A percentile compares a stretch with the other conserved stretches of the same genome.
Evolutionary conservation across 2,888 invertebrate species (phyloP).

Genomic region (Athetis lepigone): DNA sequence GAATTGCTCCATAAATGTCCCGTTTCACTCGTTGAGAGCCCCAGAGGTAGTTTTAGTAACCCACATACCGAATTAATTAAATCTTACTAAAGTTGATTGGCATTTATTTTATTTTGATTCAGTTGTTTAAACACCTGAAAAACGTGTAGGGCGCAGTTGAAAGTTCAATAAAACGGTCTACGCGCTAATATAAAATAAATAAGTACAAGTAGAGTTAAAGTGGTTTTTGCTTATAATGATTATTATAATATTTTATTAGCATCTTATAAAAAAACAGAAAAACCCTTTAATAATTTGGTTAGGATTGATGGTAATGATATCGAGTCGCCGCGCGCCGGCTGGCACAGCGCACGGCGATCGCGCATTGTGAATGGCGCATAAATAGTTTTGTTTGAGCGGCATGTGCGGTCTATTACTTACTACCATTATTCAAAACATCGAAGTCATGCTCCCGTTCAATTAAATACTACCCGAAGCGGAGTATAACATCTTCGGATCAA

Average conservation of each 20-base stretch:
- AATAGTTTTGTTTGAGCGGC: conserved; percentile 74
- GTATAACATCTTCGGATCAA: conserved; percentile 77
- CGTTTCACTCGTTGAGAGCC: not conserved
- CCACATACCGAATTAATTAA: not conserved
- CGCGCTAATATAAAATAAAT: too few species aligned
- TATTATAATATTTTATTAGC: not conserved
- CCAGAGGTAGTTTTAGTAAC: conserved; percentile 5
- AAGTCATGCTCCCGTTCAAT: conserved; percentile 85
- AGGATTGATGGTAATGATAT: conserved; percentile 39
- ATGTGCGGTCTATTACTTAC: conserved; percentile 82
- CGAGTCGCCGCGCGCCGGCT: conserved; percentile 44
- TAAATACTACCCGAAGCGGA: conserved; percentile 80
- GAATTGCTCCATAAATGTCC: not conserved
- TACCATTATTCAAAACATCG: conserved; percentile 85
- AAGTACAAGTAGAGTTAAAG: too few species aligned
- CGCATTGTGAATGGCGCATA: conserved; percentile 59
- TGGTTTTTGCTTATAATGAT: not conserved
- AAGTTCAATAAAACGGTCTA: too few species aligned
- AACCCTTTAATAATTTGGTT: not conserved
- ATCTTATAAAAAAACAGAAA: not conserved
- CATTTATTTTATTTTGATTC: not conserved
- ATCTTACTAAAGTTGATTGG: not conserved
- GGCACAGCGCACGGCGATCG: conserved; percentile 39
- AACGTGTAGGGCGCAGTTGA: not conserved
- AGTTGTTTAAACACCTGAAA: not conserved